phyloP scores from a whole-genome alignment of 2,113 vertebrate species.

The Bubo blakistoni region DNA sequence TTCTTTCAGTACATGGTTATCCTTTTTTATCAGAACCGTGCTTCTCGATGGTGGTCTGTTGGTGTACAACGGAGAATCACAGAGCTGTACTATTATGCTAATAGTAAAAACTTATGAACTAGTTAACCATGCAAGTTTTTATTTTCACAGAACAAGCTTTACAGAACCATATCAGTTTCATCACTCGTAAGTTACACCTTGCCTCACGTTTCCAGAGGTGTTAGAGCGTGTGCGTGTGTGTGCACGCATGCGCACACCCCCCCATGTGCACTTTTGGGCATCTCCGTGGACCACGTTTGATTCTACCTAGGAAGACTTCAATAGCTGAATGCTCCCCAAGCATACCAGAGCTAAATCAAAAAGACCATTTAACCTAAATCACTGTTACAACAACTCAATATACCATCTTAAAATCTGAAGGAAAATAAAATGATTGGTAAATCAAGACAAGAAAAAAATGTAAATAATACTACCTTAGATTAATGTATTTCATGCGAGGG shows the following conservation, averaged over 20 bases:
- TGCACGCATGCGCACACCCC: background rate
- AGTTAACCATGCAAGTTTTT: background rate
- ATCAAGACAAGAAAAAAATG: background rate
- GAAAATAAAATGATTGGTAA: background rate
- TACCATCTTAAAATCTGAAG: background rate
- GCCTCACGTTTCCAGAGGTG: background rate
- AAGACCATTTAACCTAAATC: background rate
- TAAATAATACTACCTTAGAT: background rate
- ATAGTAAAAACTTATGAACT: background rate
- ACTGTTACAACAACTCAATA: background rate
- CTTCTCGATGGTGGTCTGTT: background rate
- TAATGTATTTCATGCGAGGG: background rate
- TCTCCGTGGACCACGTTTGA: accelerated
- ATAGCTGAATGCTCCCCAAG: background rate
- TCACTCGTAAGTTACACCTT: background rate
- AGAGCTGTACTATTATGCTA: background rate
- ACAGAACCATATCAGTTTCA: background rate
- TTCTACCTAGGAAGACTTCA: background rate
- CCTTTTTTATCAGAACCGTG: background rate
- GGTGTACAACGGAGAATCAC: background rate
- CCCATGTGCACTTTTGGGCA: background rate
- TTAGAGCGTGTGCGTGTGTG: accelerated
- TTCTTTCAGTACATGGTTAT: background rate
- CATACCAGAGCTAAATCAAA: background rate
- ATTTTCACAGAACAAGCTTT: background rate